Conservation (phyloP, 1,140 invertebrate genomes). For the Cyclargus thomasi region DNA sequence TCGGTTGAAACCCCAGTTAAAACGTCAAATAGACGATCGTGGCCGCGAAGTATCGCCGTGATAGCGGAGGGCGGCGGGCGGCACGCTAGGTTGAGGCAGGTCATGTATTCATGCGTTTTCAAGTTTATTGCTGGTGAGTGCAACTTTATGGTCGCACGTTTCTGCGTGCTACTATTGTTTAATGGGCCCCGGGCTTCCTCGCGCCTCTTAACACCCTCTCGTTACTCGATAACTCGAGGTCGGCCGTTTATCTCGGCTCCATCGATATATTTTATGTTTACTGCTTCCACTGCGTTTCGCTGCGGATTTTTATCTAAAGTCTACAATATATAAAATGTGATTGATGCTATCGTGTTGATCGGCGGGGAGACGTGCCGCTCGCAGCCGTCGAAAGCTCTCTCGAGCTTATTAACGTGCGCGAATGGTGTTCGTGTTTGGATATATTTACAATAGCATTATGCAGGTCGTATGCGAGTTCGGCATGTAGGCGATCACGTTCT, state of each 20-base stretch:
- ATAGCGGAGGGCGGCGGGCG: constrained; percentile 14
- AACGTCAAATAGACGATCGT: neutral
- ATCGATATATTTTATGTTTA: constrained; percentile 11
- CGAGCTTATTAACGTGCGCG: neutral
- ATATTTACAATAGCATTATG: constrained; percentile 8
- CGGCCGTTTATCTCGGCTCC: constrained; percentile 50
- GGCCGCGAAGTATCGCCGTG: neutral
- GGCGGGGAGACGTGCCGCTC: no score
- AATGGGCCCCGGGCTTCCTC: constrained; percentile 43
- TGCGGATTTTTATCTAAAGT: neutral
- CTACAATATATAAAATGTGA: neutral
- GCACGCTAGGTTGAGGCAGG: constrained; percentile 40
- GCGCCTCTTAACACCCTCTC: constrained; percentile 42
- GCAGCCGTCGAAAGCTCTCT: neutral
- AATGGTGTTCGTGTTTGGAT: neutral
- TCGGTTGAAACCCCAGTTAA: neutral
- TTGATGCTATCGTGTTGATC: neutral
- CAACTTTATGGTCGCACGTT: constrained; percentile 63
- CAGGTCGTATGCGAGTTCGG: constrained; percentile 16
- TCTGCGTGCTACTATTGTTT: constrained; percentile 62
- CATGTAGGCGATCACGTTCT: constrained; percentile 28
- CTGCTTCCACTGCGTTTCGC: neutral
- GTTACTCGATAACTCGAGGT: constrained; percentile 48
- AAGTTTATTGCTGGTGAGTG: constrained; percentile 45
- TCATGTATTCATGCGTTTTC: constrained; percentile 48